Evolutionary conservation across 2,797 vertebrate genomes (phyloP), one percentile per base, ranked within the genome.

Genomic region (Chanos chanos): DNA sequence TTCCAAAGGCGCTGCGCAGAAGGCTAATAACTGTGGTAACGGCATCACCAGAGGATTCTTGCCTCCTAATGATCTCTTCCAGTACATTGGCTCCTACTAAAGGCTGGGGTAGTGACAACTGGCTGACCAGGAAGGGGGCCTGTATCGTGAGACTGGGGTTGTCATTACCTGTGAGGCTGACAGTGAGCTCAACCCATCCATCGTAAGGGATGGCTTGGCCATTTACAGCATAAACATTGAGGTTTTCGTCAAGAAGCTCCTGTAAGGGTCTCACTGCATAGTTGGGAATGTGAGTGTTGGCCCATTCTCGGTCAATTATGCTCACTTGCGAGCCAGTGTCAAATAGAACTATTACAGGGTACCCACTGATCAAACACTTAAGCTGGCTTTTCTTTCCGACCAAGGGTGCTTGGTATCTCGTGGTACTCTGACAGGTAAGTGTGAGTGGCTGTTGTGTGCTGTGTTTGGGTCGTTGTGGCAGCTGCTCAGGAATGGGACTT

Each of bases 291-390:
- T 13, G 44, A 4, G 0, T 59, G 0, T 47, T 7, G 3, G 1
- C 37, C 70, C 67, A 71, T 0, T 7, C 0, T 1, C 43, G 33
- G 10, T 72, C 55, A n/a, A 63, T 34, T 0, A 77, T 68, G 25
- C 59, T 75, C 2, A 73, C 64, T 50, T 71, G 73, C 7, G 72
- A 71, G 1, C 67, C 67, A 1, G 67, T 34, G 4, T 73, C 61
- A 27, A 68, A 61, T 1, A 75, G 4, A 0, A 60, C 54, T n/a
- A 51, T 59, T 5, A 8, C 18, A 3, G 64, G 16, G 28, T 68
- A 59, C 2, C 71, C 52, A 40, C 10, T 41, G 0, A 69, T 27
- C 1, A 56, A 53, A 21, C 76, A 71, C 13, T 64, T 71, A 0
- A 73, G 19, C 2, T 49, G 9, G 12, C 65, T 66, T 3, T 68